These are phyloP conservation scores for Dinomys branickii DNA, from an alignment of 2,113 vertebrate genomes.

Conservation along the genomic window DNA sequence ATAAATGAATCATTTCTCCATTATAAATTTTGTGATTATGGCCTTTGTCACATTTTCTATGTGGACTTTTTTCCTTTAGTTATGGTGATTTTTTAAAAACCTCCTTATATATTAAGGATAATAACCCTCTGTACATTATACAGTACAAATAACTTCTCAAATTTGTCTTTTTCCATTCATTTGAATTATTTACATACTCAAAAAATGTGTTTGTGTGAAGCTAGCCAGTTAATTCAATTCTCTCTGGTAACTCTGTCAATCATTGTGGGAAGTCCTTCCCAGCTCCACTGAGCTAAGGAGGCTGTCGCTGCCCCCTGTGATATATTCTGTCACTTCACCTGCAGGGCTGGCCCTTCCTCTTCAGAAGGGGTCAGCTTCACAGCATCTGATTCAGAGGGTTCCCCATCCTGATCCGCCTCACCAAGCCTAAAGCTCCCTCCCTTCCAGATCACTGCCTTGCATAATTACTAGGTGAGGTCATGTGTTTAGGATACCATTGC, in stretches of 20 bases:
- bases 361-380: not conserved
- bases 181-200: not conserved
- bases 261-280: not conserved
- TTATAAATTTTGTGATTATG: not conserved
- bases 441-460: slow-evolving; percentile 24
- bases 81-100: not conserved
- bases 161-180: slow-evolving; percentile 30
- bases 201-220: not conserved
- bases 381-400: slow-evolving; percentile 24
- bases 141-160: not conserved
- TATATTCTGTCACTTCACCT: not conserved
- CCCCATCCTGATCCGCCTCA: slow-evolving; percentile 16
- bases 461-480: slow-evolving; percentile 70
- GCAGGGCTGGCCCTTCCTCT: not conserved
- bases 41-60: slow-evolving; percentile 22
- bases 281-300: not conserved
- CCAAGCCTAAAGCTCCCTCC: not conserved
- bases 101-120: slow-evolving; percentile 12
- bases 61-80: not conserved
- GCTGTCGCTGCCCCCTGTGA: not conserved
- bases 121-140: not conserved
- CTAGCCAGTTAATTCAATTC: not conserved
- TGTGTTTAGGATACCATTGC: slow-evolving; percentile 80
- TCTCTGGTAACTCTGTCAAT: not conserved
- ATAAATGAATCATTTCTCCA: not conserved